Percentiles rank a stretch among this genome's conserved stretches.
phyloP scores from a whole-genome alignment of 2,888 invertebrate genomes.

The Conus canariensis region DNA sequence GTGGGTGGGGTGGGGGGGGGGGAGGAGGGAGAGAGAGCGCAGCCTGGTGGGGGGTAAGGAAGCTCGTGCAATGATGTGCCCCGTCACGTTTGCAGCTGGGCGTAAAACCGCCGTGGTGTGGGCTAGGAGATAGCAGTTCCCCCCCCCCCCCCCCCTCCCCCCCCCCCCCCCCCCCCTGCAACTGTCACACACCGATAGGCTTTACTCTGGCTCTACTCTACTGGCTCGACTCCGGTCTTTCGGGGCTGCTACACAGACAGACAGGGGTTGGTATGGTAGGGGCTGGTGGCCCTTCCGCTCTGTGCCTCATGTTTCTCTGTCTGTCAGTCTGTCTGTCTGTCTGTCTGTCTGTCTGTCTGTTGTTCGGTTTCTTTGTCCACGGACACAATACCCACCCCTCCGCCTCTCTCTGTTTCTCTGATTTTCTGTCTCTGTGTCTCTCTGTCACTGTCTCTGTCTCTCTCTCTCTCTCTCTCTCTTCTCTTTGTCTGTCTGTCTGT shows the following conservation, averaged over 20 bases:
- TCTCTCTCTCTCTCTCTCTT: background rate
- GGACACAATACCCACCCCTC: too few species aligned
- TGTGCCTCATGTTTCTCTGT: background rate
- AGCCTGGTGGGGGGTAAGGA: background rate
- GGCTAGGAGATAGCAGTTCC: background rate
- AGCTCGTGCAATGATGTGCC: slow-evolving; percentile 21
- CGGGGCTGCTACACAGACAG: too few species aligned
- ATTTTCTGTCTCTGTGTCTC: background rate
- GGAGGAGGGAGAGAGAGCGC: background rate
- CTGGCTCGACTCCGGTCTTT: too few species aligned
- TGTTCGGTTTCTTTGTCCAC: too few species aligned
- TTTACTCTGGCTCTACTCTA: too few species aligned
- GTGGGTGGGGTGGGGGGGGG: background rate
- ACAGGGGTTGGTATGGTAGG: too few species aligned
- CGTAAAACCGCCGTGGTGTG: background rate
- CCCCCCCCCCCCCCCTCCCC: background rate
- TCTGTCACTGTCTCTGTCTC: background rate
- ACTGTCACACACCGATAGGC: background rate
- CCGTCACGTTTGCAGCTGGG: slow-evolving; percentile 15
- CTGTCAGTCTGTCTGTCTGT: background rate
- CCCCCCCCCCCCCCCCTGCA: background rate
- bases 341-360: background rate
- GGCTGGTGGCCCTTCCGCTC: background rate
- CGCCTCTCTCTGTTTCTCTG: too few species aligned
- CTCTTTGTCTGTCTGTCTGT: background rate